Percentiles rank a stretch among this genome's conserved stretches.
phyloP scores from a whole-genome alignment of 2,113 vertebrate genomes.

The Serinus canaria region DNA sequence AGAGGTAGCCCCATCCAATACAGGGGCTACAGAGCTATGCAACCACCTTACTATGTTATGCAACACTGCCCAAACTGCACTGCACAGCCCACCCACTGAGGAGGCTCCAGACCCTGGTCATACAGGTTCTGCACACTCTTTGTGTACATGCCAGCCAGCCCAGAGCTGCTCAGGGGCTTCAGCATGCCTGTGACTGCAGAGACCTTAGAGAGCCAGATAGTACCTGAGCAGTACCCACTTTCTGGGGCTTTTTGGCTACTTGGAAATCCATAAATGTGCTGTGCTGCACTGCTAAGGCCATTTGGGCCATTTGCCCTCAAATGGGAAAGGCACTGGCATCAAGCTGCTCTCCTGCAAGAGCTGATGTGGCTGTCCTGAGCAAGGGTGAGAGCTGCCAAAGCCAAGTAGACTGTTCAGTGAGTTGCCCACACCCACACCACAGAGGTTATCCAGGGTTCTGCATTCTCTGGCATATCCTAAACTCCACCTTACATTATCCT shows the following conservation, averaged over 20 bases:
- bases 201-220: neutral
- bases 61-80: neutral
- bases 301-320: neutral
- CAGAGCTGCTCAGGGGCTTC: neutral
- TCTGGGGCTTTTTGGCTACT: neutral
- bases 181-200: neutral
- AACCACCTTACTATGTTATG: neutral
- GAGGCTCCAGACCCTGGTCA: neutral
- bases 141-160: neutral
- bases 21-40: neutral
- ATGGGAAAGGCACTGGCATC: accelerated
- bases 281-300: neutral
- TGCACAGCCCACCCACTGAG: neutral
- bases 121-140: accelerated
- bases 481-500: conserved; percentile 11
- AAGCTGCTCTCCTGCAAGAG: neutral
- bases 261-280: neutral
- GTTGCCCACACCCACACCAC: neutral
- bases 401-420: neutral
- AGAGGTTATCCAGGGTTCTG: conserved; percentile 16
- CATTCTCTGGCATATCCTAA: neutral
- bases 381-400: neutral
- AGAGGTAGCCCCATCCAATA: neutral
- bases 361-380: neutral
- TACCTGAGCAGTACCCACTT: neutral